Base-by-base conservation (phyloP, 2,113 vertebrate species). In the Esox niger region DNA sequence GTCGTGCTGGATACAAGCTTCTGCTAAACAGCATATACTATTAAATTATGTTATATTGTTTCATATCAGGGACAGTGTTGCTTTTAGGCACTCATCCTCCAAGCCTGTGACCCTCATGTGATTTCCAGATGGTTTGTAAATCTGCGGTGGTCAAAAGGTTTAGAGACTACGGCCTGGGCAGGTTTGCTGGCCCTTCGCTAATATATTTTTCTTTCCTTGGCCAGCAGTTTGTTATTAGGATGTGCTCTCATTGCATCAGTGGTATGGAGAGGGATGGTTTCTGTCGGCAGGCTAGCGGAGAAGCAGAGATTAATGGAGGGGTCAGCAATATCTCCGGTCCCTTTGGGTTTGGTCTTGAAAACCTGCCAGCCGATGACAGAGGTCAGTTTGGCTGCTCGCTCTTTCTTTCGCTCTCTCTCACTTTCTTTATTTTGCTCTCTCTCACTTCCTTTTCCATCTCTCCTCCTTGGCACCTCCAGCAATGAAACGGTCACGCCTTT, bases 221-320 rank as follows among this genome's bases (percentile, higher is more conserved):
- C 76, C 73, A 64, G 74, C 76, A 68, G 74, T 83, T 71, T 82
- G 80, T 80, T 79, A 81, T 79, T 79, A 83, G 79, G 76, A 81
- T 65, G 76, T 76, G 76, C 73, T 79, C 79, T 67, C 78, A 81
- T 79, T 79, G 72, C 80, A 81, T 82, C 72, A 77, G 73, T 76
- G 72, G 74, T 65, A 77, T 81, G 68, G 67, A 75, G 77, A 82
- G 75, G 73, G 81, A 79, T 82, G 72, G 76, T 77, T 79, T 77
- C 73, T 80, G 75, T 68, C 46, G 73, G 66, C 75, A 69, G 38
- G 13, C 38, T 69, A 74, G 72, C 73, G 76, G 72, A 77, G 66
- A 74, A 79, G 77, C 79, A 70, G 69, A 85, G 83, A 85, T 85
- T 85, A 83, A 85, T 83, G 79, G 75, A 63, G 75, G 74, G 83